Evolutionary conservation across 37 sponge, comb jelly and placozoan species (phyloP).

Genomic region (Bolinopsis microptera): DNA sequence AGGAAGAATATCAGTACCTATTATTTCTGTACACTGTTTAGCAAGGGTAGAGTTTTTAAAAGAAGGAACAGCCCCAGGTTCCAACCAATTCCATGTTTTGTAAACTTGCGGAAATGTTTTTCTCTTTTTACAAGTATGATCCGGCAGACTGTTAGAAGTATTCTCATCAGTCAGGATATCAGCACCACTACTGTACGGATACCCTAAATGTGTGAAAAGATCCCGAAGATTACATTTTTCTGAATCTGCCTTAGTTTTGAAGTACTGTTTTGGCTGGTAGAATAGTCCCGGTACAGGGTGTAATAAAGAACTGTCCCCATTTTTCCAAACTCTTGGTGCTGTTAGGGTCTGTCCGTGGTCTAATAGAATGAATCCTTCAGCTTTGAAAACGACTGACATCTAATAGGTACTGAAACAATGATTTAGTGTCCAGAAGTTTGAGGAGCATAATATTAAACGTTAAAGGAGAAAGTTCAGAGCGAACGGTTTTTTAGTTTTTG

Average conservation of each 20-base stretch:
- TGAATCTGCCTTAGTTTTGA: background rate
- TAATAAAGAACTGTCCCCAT: background rate
- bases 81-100: background rate
- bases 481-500: too few species aligned
- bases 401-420: background rate
- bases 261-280: constrained; percentile 55
- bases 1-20: background rate
- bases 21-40: background rate
- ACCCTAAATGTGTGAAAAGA: background rate
- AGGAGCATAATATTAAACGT: too few species aligned
- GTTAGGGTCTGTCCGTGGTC: background rate
- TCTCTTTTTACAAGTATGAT: constrained; percentile 6
- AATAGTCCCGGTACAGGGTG: background rate
- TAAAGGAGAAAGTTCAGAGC: too few species aligned
- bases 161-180: too few species aligned
- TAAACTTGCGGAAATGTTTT: background rate
- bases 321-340: background rate
- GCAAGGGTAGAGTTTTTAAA: constrained; percentile 23
- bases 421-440: too few species aligned
- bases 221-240: background rate
- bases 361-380: background rate
- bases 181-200: too few species aligned
- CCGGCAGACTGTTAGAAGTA: too few species aligned
- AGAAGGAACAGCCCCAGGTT: background rate
- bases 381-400: constrained; percentile 1